These are phyloP conservation scores for Brevimyrus niger DNA, from an alignment of 2,113 vertebrate species.

Conservation along the genomic window DNA sequence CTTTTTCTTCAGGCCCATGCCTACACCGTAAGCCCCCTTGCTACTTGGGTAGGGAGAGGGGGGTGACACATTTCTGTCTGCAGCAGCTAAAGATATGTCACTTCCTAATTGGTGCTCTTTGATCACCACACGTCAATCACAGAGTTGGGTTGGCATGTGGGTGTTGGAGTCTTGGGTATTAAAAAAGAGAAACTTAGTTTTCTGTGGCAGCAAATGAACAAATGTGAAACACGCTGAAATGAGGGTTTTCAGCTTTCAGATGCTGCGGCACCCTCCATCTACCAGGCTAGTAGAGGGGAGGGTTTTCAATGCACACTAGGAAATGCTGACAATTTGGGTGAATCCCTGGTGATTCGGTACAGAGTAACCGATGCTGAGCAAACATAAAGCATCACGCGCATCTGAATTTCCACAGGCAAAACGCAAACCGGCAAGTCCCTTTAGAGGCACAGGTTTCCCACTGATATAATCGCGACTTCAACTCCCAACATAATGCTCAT, in stretches of 20 bases:
- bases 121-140: background rate
- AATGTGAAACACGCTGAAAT: background rate
- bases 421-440: background rate
- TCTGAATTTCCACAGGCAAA: background rate
- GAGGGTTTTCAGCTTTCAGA: background rate
- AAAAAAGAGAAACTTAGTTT: background rate
- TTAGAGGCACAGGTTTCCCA: background rate
- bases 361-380: background rate
- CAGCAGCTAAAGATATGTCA: background rate
- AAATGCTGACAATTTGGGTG: slow-evolving; percentile 11
- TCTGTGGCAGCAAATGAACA: background rate
- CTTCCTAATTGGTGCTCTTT: background rate
- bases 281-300: background rate
- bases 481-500: background rate
- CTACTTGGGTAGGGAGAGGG: background rate
- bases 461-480: background rate
- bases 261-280: background rate
- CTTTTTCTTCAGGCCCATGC: background rate
- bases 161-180: background rate
- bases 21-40: background rate
- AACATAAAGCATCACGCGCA: background rate
- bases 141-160: background rate
- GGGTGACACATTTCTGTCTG: background rate
- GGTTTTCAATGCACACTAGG: background rate
- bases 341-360: background rate